These are phyloP conservation scores for Petrocephalus microphthalmus DNA, from an alignment of 2,113 vertebrate genomes.

Conservation along the genomic window DNA sequence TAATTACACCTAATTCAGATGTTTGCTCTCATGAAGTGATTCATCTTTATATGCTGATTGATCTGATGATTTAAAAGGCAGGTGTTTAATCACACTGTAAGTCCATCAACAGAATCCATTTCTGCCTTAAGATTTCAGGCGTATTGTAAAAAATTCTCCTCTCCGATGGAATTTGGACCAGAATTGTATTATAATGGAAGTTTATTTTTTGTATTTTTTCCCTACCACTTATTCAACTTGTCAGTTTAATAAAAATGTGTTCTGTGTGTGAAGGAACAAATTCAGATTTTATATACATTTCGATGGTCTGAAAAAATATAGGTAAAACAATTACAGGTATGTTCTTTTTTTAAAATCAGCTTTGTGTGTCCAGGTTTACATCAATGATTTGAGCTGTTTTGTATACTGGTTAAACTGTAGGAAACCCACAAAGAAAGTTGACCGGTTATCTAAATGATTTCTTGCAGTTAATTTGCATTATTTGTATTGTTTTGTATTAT, in stretches of 20 bases:
- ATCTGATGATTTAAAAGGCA: background rate
- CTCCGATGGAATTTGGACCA: background rate
- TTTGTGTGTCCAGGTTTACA: no score
- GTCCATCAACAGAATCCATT: background rate
- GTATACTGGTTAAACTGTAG: no score
- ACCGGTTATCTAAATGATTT: no score
- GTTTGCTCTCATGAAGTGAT: background rate
- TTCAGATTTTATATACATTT: no score
- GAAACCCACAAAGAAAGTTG: no score
- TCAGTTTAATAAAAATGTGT: background rate
- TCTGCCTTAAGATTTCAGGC: constrained; percentile 7
- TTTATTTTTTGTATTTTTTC: background rate
- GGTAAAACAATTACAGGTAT: no score
- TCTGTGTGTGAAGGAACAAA: background rate
- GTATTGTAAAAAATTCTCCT: background rate
- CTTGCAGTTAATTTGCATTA: constrained; percentile 43
- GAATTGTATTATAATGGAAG: background rate
- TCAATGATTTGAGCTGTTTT: no score
- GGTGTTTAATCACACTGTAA: background rate
- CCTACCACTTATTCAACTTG: background rate
- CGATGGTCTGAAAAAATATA: no score
- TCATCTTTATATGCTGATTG: background rate
- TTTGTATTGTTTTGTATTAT: constrained; percentile 38
- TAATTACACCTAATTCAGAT: background rate
- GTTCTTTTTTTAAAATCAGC: no score